A percentile compares a stretch with the other conserved stretches of the same genome.
phyloP scores from a whole-genome alignment of 1,140 invertebrate genomes.

The Phocides pigmalion region DNA sequence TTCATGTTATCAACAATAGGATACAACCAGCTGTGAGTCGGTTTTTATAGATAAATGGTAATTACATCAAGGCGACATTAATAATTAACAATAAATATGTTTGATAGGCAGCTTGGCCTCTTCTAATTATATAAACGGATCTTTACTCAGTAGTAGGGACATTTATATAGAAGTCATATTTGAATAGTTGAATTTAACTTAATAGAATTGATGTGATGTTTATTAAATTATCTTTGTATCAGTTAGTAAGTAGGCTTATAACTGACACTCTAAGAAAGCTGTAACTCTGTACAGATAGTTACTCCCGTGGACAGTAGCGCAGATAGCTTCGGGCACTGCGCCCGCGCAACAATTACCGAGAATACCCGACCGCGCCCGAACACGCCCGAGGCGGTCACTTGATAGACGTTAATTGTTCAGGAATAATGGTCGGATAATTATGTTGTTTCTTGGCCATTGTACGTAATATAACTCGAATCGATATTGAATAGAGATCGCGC shows the following conservation, averaged over 20 bases:
- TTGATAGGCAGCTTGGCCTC: too few relatives aligned
- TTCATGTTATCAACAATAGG: too few relatives aligned
- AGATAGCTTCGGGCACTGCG: slow-evolving; percentile 46
- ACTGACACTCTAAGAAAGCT: neutral
- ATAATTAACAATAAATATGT: too few relatives aligned
- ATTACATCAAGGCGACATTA: too few relatives aligned
- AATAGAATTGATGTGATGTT: too few relatives aligned
- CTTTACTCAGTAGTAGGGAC: too few relatives aligned
- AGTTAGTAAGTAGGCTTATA: neutral
- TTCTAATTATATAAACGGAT: too few relatives aligned
- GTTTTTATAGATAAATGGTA: too few relatives aligned
- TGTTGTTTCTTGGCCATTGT: slow-evolving; percentile 37
- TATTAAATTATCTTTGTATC: too few relatives aligned
- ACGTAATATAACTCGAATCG: slow-evolving; percentile 25
- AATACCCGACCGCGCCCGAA: slow-evolving; percentile 42
- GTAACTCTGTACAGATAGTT: slow-evolving; percentile 1
- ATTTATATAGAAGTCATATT: too few relatives aligned
- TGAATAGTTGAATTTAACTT: too few relatives aligned
- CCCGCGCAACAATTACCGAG: slow-evolving; percentile 48
- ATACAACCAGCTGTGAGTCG: too few relatives aligned
- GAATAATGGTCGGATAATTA: slow-evolving; percentile 47
- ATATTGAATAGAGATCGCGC: slow-evolving; percentile 32
- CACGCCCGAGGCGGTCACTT: slow-evolving; percentile 45
- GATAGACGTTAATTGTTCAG: slow-evolving; percentile 64
- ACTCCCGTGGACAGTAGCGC: slow-evolving; percentile 41